These are phyloP conservation scores for Sminthopsis crassicaudata DNA, from an alignment of 2,113 vertebrate species.

Conservation along the genomic window DNA sequence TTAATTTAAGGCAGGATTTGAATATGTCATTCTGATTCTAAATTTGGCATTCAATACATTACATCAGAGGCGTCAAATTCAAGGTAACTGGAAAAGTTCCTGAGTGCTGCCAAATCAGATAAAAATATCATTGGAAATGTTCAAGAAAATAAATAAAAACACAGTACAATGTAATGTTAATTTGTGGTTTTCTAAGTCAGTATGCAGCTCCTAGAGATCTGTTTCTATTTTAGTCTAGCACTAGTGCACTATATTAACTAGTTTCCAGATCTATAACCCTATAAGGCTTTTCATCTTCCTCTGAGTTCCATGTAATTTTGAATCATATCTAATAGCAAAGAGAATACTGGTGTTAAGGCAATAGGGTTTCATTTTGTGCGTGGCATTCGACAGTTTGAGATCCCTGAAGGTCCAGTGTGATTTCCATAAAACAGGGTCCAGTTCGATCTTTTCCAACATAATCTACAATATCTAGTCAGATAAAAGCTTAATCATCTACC, in stretches of 20 bases:
- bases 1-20: neutral
- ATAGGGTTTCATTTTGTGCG: neutral
- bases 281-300: neutral
- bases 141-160: neutral
- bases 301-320: neutral
- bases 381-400: neutral
- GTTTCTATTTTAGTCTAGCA: neutral
- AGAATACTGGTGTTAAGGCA: neutral
- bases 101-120: neutral
- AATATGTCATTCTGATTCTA: neutral
- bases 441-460: neutral
- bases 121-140: neutral
- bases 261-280: neutral
- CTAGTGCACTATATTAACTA: neutral
- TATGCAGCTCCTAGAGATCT: neutral
- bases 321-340: neutral
- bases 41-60: neutral
- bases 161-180: neutral
- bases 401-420: neutral
- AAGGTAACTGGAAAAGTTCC: neutral
- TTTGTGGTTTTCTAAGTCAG: neutral
- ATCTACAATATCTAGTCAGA: neutral
- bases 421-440: neutral
- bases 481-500: neutral
- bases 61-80: neutral